Evolutionary conservation across 2,113 vertebrate genomes (phyloP).

Genomic region (Sylvia atricapilla): DNA sequence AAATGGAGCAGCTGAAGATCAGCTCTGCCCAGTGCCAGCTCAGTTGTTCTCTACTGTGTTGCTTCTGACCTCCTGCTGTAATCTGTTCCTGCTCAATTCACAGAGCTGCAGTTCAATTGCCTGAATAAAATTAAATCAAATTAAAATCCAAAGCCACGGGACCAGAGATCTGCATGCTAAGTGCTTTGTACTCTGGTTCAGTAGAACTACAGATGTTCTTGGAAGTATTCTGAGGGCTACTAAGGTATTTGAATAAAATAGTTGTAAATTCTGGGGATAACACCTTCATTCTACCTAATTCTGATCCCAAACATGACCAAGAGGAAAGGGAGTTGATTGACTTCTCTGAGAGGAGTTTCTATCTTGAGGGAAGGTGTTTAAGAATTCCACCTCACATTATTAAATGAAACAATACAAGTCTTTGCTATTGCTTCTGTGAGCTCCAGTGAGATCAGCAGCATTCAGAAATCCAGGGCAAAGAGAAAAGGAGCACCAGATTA

Average conservation of each 20-base stretch:
- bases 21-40: neutral
- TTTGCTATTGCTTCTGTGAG: neutral
- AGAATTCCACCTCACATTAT: neutral
- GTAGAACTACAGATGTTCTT: neutral
- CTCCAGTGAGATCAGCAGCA: neutral
- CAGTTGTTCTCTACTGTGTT: neutral
- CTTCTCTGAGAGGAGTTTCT: neutral
- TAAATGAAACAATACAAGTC: neutral
- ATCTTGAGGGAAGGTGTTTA: neutral
- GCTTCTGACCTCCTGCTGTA: neutral
- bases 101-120: neutral
- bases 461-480: neutral
- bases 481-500: neutral
- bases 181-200: neutral
- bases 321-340: neutral
- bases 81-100: neutral
- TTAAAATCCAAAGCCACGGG: neutral
- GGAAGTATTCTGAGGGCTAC: neutral
- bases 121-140: neutral
- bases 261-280: neutral
- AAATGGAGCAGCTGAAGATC: slow-evolving; percentile 43
- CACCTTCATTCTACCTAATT: neutral
- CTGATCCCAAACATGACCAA: neutral
- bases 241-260: neutral
- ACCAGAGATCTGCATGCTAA: fast-evolving